A percentile compares a stretch with the other conserved stretches of the same genome.
Conservation (phyloP, 2,797 vertebrate species). For the Melanotaenia parkinsoni region DNA sequence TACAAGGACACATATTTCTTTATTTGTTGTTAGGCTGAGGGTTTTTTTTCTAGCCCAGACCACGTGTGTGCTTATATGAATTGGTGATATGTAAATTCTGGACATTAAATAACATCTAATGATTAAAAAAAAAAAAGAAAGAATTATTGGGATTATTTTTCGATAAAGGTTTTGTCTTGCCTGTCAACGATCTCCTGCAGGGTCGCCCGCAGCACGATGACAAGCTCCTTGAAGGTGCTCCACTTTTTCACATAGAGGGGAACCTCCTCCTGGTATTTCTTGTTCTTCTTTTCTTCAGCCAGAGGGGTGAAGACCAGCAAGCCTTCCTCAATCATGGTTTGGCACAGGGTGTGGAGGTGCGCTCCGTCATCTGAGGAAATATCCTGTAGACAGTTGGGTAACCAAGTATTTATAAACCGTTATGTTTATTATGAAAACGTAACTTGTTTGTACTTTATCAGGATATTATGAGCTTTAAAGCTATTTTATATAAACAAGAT, state of each 20-base stretch:
- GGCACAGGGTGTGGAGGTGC: slow-evolving; percentile 89
- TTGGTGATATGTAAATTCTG: too few relatives aligned
- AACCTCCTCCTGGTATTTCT: slow-evolving; percentile 92
- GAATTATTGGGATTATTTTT: too few relatives aligned
- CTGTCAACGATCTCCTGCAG: slow-evolving; percentile 95
- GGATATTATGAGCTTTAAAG: too few relatives aligned
- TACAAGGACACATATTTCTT: too few relatives aligned
- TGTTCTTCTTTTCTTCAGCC: slow-evolving; percentile 88
- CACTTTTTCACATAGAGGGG: slow-evolving; percentile 91
- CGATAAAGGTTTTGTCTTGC: slow-evolving; percentile 67
- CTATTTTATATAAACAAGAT: not conserved
- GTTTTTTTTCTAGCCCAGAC: too few relatives aligned
- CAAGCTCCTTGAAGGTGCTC: slow-evolving; percentile 92
- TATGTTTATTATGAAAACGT: fast-evolving
- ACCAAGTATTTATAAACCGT: not conserved
- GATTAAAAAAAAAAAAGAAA: too few relatives aligned
- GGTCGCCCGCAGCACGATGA: slow-evolving; percentile 90
- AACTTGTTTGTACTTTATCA: not conserved
- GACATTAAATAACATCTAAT: too few relatives aligned
- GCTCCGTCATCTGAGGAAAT: slow-evolving; percentile 96
- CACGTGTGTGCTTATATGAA: too few relatives aligned
- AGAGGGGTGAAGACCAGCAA: slow-evolving; percentile 92
- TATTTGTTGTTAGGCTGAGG: too few relatives aligned
- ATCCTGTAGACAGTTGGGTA: slow-evolving; percentile 81
- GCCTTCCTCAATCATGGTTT: slow-evolving; percentile 90